phyloP scores from a whole-genome alignment of 2,888 invertebrate genomes.

The Bellardia pandia region DNA sequence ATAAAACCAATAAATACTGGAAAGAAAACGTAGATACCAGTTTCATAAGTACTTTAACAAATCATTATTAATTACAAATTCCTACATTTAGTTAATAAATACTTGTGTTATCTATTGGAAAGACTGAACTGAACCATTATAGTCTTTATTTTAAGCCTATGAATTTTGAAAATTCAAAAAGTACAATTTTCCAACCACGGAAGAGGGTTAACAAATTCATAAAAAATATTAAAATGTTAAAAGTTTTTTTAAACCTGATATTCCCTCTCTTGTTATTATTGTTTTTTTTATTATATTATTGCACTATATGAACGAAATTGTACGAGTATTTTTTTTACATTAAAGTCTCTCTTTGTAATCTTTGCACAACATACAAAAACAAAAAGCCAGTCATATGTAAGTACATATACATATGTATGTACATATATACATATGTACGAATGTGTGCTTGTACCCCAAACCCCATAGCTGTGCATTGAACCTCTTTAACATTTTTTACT shows the following conservation, averaged over 20 bases:
- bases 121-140: too few relatives aligned
- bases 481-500: conserved; percentile 61
- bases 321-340: conserved; percentile 7
- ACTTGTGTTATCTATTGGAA: too few relatives aligned
- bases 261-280: background rate
- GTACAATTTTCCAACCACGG: too few relatives aligned
- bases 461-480: conserved; percentile 72
- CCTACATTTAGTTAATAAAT: too few relatives aligned
- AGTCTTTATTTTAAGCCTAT: too few relatives aligned
- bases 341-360: conserved; percentile 48
- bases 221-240: background rate
- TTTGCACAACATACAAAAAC: conserved; percentile 40
- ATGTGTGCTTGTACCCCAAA: conserved; percentile 47
- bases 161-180: too few relatives aligned
- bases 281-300: background rate
- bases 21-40: too few relatives aligned
- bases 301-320: background rate
- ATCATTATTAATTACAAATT: too few relatives aligned
- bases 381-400: conserved; percentile 7
- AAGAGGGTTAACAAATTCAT: too few relatives aligned
- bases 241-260: background rate
- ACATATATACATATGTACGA: conserved; percentile 8
- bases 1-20: background rate
- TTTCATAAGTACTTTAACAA: too few relatives aligned
- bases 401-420: conserved; percentile 13